Evolutionary conservation across 2,113 vertebrate genomes (phyloP).

Genomic region (Rhegmatorhina hoffmannsi): DNA sequence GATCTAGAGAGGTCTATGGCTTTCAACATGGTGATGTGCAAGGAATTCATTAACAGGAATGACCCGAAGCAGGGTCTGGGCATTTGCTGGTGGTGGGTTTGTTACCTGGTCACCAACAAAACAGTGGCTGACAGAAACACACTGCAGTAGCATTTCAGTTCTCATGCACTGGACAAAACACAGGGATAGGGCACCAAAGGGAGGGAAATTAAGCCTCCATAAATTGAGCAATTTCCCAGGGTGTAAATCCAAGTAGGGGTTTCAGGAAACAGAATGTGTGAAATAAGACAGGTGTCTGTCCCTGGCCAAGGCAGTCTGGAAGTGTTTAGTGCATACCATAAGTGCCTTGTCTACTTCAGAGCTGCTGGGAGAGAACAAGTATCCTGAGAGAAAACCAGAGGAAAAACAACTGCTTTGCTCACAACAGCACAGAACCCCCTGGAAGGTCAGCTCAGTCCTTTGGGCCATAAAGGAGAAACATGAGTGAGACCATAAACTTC

Average conservation of each 20-base stretch:
- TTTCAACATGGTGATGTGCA: not conserved
- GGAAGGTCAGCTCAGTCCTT: not conserved
- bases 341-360: not conserved
- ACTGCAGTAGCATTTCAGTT: not conserved
- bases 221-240: constrained; percentile 23
- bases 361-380: not conserved
- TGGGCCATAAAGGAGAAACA: constrained; percentile 12
- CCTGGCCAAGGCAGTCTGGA: constrained; percentile 11
- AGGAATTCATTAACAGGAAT: not conserved
- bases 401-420: not conserved
- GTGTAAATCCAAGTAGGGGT: constrained; percentile 47
- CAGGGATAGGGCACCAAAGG: not conserved
- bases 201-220: not conserved
- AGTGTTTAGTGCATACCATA: not conserved
- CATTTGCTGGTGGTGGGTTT: not conserved
- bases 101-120: not conserved
- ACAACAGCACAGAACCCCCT: not conserved
- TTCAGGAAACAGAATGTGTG: constrained; percentile 16
- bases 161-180: not conserved
- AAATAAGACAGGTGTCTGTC: constrained; percentile 52
- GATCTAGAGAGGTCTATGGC: not conserved
- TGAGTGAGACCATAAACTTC: not conserved
- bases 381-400: not conserved
- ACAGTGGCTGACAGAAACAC: not conserved
- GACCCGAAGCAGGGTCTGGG: not conserved